Percentiles rank a stretch among this genome's conserved stretches.
phyloP scores from a whole-genome alignment of 2,797 vertebrate species.

The Gambusia yucatana region DNA sequence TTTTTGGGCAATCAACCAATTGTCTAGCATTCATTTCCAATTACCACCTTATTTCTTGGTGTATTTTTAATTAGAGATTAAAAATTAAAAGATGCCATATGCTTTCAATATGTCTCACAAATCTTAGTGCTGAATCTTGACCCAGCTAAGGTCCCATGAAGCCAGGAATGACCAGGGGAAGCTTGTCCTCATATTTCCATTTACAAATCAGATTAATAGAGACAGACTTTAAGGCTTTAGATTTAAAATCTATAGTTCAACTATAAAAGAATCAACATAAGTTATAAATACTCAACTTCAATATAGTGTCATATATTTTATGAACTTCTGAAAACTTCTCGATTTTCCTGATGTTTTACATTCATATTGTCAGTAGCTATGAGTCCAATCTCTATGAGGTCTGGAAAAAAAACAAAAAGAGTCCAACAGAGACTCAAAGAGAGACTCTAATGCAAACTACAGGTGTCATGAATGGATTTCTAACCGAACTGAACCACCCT shows the following conservation, averaged over 20 bases:
- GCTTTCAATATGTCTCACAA: neutral
- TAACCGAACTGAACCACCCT: neutral
- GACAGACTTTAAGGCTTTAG: neutral
- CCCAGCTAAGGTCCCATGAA: neutral
- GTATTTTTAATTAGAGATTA: neutral
- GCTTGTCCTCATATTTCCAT: neutral
- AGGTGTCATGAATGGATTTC: slow-evolving; percentile 16
- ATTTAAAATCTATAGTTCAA: neutral
- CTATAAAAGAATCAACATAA: neutral
- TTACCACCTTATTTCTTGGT: neutral
- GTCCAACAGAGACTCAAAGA: neutral
- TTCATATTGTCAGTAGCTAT: neutral
- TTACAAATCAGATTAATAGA: neutral
- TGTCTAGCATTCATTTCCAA: neutral
- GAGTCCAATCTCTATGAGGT: neutral
- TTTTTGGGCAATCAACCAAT: neutral
- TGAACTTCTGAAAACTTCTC: neutral
- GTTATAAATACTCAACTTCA: neutral
- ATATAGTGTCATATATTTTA: neutral
- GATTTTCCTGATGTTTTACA: neutral
- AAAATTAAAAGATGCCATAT: neutral
- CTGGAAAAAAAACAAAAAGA: neutral
- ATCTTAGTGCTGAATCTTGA: neutral
- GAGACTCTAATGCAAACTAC: neutral
- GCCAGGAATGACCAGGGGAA: no score